These are phyloP conservation scores for Origma solitaria DNA, from an alignment of 2,113 vertebrate genomes.

Conservation along the genomic window DNA sequence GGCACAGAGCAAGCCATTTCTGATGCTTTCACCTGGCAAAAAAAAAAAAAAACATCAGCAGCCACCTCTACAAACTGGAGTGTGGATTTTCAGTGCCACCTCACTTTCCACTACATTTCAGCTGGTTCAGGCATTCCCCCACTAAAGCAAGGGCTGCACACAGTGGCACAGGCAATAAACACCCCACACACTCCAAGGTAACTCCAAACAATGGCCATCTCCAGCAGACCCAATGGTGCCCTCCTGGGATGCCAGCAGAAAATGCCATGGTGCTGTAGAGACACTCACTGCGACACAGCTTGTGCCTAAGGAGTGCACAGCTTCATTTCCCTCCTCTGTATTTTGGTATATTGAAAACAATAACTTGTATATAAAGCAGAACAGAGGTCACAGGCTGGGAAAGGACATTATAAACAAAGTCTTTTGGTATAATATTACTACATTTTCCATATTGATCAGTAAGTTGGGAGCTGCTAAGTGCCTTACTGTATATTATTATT, in stretches of 20 bases:
- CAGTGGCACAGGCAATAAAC: background rate
- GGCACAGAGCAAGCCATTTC: background rate
- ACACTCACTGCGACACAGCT: background rate
- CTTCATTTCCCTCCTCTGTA: background rate
- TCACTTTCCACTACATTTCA: background rate
- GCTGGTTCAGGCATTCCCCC: background rate
- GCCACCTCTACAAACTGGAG: background rate
- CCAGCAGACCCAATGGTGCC: fast-evolving
- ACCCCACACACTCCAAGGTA: background rate
- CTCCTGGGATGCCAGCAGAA: background rate
- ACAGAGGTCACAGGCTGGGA: background rate
- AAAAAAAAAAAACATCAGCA: background rate
- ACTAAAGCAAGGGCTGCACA: fast-evolving
- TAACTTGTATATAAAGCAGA: background rate
- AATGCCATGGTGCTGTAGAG: background rate
- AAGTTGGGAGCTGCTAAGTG: background rate
- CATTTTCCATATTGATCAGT: background rate
- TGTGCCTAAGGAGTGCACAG: background rate
- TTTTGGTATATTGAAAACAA: background rate
- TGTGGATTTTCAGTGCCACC: background rate
- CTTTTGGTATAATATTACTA: background rate
- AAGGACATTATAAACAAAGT: background rate
- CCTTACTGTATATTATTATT: background rate
- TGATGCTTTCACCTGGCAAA: background rate
- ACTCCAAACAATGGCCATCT: background rate